phyloP scores from a whole-genome alignment of 2,797 vertebrate species.

The Phoebastria nigripes region DNA sequence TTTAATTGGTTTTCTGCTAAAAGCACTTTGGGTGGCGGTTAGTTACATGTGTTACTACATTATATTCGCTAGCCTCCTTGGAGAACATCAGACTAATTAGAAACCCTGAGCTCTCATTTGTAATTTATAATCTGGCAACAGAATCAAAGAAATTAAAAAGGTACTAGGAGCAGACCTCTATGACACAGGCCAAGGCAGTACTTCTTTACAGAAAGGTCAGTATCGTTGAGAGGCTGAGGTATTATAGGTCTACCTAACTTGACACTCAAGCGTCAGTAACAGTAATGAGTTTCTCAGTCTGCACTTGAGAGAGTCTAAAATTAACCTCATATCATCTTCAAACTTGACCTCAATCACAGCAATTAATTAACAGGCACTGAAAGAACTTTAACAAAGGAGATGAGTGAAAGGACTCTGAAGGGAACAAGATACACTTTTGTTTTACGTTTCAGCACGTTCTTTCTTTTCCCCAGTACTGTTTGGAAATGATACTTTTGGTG shows the following conservation, averaged over 20 bases:
- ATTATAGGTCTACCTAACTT: background rate
- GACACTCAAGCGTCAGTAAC: background rate
- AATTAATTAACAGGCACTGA: slow-evolving; percentile 61
- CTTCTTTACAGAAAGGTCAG: slow-evolving; percentile 14
- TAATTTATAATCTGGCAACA: slow-evolving; percentile 58
- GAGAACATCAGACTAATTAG: slow-evolving; percentile 52
- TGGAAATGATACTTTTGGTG: background rate
- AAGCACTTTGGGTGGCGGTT: slow-evolving; percentile 3
- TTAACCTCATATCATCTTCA: slow-evolving; percentile 57
- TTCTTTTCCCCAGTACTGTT: background rate
- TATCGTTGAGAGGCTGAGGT: background rate
- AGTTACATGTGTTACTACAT: background rate
- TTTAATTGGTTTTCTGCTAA: slow-evolving; percentile 15
- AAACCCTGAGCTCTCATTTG: background rate
- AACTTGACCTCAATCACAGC: slow-evolving; percentile 53
- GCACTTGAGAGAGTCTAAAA: slow-evolving; percentile 44
- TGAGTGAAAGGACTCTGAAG: slow-evolving; percentile 10
- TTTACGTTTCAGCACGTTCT: background rate
- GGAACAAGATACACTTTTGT: background rate
- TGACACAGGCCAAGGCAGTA: background rate
- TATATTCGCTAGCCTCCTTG: background rate
- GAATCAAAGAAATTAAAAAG: slow-evolving; percentile 29
- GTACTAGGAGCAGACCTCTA: background rate
- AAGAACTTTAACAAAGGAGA: slow-evolving; percentile 39
- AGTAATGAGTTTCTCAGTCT: slow-evolving; percentile 57